A percentile compares a stretch with the other conserved stretches of the same genome.
These are phyloP conservation scores for Dryas iulia DNA, from an alignment of 1,140 invertebrate genomes.

Conservation along the genomic window DNA sequence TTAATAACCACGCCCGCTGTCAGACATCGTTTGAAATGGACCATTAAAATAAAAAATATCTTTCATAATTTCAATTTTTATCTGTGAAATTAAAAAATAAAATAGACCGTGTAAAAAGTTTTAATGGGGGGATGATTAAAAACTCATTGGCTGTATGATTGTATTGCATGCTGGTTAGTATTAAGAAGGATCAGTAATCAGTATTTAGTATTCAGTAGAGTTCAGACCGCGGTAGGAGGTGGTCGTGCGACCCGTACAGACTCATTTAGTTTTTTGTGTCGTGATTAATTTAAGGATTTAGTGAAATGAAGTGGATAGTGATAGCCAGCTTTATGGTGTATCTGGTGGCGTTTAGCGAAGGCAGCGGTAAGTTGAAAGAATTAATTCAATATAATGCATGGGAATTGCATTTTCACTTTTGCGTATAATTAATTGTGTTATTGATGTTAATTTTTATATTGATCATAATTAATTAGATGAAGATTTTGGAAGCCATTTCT, in stretches of 20 bases:
- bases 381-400: background rate
- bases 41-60: constrained; percentile 10
- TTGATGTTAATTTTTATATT: too few relatives aligned
- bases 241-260: constrained; percentile 32
- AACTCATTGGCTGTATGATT: constrained; percentile 19
- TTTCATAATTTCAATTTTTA: constrained; percentile 4
- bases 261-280: constrained; percentile 42
- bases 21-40: constrained; percentile 15
- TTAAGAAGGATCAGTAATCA: constrained; percentile 44
- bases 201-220: constrained; percentile 34
- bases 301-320: constrained; percentile 60
- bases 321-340: constrained; percentile 46
- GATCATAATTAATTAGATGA: too few relatives aligned
- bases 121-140: constrained; percentile 29
- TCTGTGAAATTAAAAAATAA: constrained; percentile 4
- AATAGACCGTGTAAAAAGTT: constrained; percentile 5
- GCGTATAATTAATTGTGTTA: background rate
- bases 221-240: constrained; percentile 32
- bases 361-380: constrained; percentile 39
- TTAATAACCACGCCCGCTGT: constrained; percentile 36
- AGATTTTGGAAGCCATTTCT: too few relatives aligned
- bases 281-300: constrained; percentile 49
- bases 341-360: constrained; percentile 39
- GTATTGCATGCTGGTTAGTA: constrained; percentile 7
- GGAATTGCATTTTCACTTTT: background rate